Percentiles rank a stretch among this genome's conserved stretches.
These are phyloP conservation scores for Tadarida brasiliensis DNA, from an alignment of 2,797 vertebrate genomes.

Conservation along the genomic window DNA sequence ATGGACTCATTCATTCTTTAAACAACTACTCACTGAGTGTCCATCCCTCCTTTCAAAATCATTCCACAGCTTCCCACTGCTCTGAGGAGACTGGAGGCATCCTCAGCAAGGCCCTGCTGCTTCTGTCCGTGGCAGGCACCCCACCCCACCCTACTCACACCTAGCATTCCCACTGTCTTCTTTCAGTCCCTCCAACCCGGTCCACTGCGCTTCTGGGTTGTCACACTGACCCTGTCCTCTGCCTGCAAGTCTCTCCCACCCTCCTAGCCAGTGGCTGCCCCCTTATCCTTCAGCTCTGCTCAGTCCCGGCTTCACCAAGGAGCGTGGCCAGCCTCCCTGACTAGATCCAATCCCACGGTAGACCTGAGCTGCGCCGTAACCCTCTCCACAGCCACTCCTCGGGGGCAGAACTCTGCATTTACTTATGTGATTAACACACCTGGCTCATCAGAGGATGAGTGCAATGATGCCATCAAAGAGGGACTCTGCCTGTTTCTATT, in stretches of 20 bases:
- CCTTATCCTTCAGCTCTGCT: background rate
- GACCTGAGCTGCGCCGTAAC: fast-evolving
- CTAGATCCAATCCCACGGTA: background rate
- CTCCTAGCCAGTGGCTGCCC: no score
- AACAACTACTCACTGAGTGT: background rate
- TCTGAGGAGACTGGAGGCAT: background rate
- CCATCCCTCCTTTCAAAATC: background rate
- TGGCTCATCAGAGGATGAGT: fast-evolving
- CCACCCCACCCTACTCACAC: no score
- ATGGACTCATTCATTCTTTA: background rate
- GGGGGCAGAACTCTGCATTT: background rate
- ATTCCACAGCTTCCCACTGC: no score
- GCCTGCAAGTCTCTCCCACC: no score
- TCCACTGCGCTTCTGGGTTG: background rate
- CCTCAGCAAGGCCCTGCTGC: background rate
- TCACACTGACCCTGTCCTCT: background rate
- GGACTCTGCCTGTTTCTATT: background rate
- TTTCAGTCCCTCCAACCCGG: background rate
- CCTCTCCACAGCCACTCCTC: background rate
- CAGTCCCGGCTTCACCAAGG: background rate
- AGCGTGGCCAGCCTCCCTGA: background rate
- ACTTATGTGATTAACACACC: background rate
- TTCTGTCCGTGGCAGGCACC: background rate
- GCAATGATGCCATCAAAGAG: fast-evolving
- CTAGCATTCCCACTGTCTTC: no score